Conservation (phyloP, 2,888 invertebrate genomes). For the Eupeodes latifasciatus region DNA sequence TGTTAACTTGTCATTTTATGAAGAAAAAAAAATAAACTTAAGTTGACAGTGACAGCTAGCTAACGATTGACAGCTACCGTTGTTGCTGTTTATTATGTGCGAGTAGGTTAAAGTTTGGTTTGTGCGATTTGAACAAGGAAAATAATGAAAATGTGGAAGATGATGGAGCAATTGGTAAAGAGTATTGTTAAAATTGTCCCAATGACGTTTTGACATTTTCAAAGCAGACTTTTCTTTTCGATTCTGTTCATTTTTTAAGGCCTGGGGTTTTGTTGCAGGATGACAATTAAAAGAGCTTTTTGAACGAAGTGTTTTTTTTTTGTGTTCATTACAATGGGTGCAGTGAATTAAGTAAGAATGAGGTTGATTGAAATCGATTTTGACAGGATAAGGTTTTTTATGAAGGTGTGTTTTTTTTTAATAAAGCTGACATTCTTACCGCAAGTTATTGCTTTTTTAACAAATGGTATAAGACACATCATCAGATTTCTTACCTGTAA, state of each 20-base stretch:
- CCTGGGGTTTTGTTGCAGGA: background rate
- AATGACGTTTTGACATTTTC: constrained; percentile 47
- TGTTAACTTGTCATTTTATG: constrained; percentile 57
- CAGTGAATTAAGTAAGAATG: background rate
- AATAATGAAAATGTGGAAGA: constrained; percentile 31
- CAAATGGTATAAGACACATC: background rate
- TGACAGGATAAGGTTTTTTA: background rate
- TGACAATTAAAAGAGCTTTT: constrained; percentile 43
- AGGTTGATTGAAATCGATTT: background rate
- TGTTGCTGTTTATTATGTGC: background rate
- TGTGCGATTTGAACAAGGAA: constrained; percentile 42
- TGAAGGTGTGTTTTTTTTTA: background rate
- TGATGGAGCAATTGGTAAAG: constrained; percentile 34
- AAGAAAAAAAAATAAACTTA: background rate
- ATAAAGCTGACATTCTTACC: background rate
- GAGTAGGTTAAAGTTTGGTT: constrained; percentile 53
- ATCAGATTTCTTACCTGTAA: background rate
- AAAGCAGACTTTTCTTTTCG: constrained; percentile 34
- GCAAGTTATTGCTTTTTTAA: background rate
- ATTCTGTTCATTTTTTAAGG: constrained; percentile 38
- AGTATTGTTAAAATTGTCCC: constrained; percentile 25
- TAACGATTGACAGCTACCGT: constrained; percentile 53
- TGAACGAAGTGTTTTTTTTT: background rate
- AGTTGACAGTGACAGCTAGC: constrained; percentile 55
- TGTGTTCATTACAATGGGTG: constrained; percentile 44